A percentile compares a stretch with the other conserved stretches of the same genome.
Conservation (phyloP, 1,140 invertebrate species). For the Aphidius gifuensis region DNA sequence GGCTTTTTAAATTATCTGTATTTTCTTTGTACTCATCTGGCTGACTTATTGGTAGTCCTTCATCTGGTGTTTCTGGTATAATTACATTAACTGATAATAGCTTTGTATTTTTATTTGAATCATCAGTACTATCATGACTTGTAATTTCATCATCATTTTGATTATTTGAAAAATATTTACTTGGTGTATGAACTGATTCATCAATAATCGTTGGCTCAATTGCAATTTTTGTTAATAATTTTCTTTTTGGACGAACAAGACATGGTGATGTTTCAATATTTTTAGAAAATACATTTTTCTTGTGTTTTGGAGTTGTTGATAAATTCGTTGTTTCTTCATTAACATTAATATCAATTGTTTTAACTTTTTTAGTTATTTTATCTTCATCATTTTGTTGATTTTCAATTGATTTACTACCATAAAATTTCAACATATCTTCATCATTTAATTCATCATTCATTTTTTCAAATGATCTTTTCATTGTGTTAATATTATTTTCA, state of each 20-base stretch:
- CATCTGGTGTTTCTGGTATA: slow-evolving; percentile 26
- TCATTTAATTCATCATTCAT: slow-evolving; percentile 22
- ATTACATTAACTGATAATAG: slow-evolving; percentile 14
- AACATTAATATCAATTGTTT: background rate
- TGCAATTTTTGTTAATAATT: slow-evolving; percentile 25
- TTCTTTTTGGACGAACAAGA: slow-evolving; percentile 25
- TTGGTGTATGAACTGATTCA: slow-evolving; percentile 27
- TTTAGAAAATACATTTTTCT: slow-evolving; percentile 34
- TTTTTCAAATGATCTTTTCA: slow-evolving; percentile 22
- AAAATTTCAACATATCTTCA: slow-evolving; percentile 28
- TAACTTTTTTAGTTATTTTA: slow-evolving; percentile 1
- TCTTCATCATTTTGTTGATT: slow-evolving; percentile 19
- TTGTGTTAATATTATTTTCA: slow-evolving; percentile 19
- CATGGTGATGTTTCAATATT: slow-evolving; percentile 23
- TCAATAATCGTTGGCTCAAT: slow-evolving; percentile 40
- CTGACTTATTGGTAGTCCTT: slow-evolving; percentile 10
- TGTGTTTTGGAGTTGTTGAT: slow-evolving; percentile 24
- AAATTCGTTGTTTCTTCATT: slow-evolving; percentile 26
- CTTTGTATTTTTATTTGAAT: slow-evolving; percentile 13
- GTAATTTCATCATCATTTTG: background rate
- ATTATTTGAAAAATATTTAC: slow-evolving; percentile 37
- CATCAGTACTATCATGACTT: slow-evolving; percentile 3
- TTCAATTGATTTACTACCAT: slow-evolving; percentile 18
- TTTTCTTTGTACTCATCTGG: slow-evolving; percentile 17
- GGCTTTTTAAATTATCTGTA: slow-evolving; percentile 1